Evolutionary conservation across 1,140 invertebrate genomes (phyloP), one percentile per base, ranked within the genome.

Genomic region (Archivesica marissinica): DNA sequence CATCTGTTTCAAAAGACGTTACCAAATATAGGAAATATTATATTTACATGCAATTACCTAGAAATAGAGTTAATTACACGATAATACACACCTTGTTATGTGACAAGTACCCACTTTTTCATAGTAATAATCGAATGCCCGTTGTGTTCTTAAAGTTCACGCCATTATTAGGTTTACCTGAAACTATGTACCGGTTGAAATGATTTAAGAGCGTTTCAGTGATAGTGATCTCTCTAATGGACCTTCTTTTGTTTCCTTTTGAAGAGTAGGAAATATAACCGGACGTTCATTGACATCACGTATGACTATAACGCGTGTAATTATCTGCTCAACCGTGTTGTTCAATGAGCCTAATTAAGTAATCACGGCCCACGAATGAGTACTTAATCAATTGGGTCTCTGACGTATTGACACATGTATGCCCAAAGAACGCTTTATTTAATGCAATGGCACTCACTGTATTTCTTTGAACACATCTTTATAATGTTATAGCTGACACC

Each of bases 211-310:
- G 59, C 59, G 30, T 64, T 25, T 64, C 23, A 64, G 33, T 64
- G 59, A 64, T 64, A 64, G 2, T 64, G 59, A 64, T 64, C 59
- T 35, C 59, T 17, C 59, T 64, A 64, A 64, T 64, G 59, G 59
- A 64, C 59, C 30, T 64, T 64, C 30, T 64, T 64, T 64, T 64
- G 59, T 64, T 64, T 64, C 59, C 30, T 64, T 64, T 64, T 64
- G 59, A 64, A 64, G 59, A 64, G 59, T 64, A 35, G 59, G 59
- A 64, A 64, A 64, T 64, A 64, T 64, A 64, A 64, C 59, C 59
- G 59, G 59, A 64, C 33, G 30, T 35, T 64, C 7, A 2, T 33
- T 35, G 59, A 35, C 59, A 64, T 35, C 59, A 64, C 30, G 30
- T 17, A 35, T 33, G 28, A 64, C 30, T 17, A 64, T 2, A 35